Conservation (phyloP, 2,888 invertebrate species). For the Drosophila fulvimacula region DNA sequence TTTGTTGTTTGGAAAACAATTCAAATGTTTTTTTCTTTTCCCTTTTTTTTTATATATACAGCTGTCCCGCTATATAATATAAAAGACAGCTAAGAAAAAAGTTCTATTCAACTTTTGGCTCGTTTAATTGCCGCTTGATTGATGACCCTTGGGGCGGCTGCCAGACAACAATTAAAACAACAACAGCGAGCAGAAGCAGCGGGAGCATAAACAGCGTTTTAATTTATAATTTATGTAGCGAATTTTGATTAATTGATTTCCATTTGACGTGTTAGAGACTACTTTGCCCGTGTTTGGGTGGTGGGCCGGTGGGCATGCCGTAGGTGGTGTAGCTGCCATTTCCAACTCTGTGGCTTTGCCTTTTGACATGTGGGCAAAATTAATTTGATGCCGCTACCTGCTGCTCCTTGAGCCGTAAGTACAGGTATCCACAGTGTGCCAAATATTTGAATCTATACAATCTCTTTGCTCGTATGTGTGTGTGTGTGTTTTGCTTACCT, state of each 20-base stretch:
- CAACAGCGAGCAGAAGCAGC: not conserved
- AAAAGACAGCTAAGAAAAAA: slow-evolving; percentile 10
- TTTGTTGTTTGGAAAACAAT: slow-evolving; percentile 52
- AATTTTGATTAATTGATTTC: slow-evolving; percentile 76
- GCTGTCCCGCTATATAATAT: slow-evolving; percentile 3
- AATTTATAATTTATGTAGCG: slow-evolving; percentile 78
- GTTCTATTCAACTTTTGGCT: slow-evolving; percentile 14
- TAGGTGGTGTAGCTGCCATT: not conserved
- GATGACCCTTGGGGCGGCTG: slow-evolving; percentile 56
- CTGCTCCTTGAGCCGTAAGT: slow-evolving; percentile 41
- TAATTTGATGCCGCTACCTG: slow-evolving; percentile 49
- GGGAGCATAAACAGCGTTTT: slow-evolving; percentile 57
- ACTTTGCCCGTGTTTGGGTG: not conserved
- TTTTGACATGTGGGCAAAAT: slow-evolving; percentile 73
- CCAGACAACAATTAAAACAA: slow-evolving; percentile 28
- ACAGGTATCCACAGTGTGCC: slow-evolving; percentile 41
- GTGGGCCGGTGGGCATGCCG: not conserved
- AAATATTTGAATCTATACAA: slow-evolving; percentile 66
- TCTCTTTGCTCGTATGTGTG: slow-evolving; percentile 8
- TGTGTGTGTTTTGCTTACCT: slow-evolving; percentile 41
- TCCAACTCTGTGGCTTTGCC: slow-evolving; percentile 51
- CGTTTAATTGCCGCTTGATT: slow-evolving; percentile 67
- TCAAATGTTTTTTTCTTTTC: slow-evolving; percentile 24
- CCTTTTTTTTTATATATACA: slow-evolving; percentile 23
- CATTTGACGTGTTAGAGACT: slow-evolving; percentile 57